A percentile compares a stretch with the other conserved stretches of the same genome.
Evolutionary conservation across 2,888 invertebrate species (phyloP).

Genomic region (Hyles lineata): DNA sequence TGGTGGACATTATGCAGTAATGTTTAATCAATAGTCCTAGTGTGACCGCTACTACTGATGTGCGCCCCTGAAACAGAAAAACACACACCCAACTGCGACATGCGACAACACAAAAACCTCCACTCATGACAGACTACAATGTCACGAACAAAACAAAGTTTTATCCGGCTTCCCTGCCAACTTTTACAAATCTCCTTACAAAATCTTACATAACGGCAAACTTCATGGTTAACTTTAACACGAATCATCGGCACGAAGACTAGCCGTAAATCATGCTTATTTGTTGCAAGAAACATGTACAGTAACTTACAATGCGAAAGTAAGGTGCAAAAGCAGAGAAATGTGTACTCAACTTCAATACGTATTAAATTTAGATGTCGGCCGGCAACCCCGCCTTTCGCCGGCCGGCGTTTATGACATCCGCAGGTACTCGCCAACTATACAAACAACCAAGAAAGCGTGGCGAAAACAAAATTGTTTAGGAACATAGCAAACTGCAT

Average conservation of each 20-base stretch:
- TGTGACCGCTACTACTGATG: constrained; percentile 41
- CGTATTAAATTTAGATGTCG: constrained; percentile 44
- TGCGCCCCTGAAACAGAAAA: constrained; percentile 37
- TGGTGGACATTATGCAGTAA: constrained; percentile 73
- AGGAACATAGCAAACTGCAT: constrained; percentile 15
- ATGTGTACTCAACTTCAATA: not conserved
- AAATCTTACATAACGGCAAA: constrained; percentile 5
- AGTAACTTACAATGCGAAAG: not conserved
- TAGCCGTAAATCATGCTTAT: not conserved
- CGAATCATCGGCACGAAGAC: not conserved
- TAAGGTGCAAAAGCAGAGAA: constrained; percentile 13
- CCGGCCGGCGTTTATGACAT: constrained; percentile 48
- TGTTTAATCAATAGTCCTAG: constrained; percentile 69
- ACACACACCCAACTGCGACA: constrained; percentile 28
- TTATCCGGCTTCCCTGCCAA: not conserved
- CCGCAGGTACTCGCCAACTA: constrained; percentile 37
- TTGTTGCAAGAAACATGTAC: not conserved
- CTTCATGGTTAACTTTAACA: not conserved
- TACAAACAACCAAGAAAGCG: constrained; percentile 31
- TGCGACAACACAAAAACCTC: not conserved
- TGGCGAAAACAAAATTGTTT: constrained; percentile 19
- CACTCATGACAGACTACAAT: not conserved
- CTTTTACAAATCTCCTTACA: not conserved
- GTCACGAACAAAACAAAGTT: constrained; percentile 20
- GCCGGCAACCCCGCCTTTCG: constrained; percentile 48